A percentile compares a stretch with the other conserved stretches of the same genome.
phyloP scores from a whole-genome alignment of 2,888 invertebrate genomes.

The Pristionchus japonicus region DNA sequence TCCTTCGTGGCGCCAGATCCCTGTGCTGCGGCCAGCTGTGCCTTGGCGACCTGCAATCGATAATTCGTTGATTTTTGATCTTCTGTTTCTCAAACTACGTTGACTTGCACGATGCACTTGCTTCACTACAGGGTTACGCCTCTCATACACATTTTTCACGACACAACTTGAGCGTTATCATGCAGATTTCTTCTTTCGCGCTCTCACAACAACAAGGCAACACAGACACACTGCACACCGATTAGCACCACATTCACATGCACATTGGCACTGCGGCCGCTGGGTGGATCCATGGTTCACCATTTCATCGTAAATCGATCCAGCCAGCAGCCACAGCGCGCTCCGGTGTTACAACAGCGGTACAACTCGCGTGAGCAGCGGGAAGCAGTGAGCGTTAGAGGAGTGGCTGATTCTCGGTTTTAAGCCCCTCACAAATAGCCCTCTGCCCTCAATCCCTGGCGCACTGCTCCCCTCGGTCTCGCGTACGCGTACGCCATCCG shows the following conservation, averaged over 20 bases:
- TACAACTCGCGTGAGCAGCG: too few species aligned
- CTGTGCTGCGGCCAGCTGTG: not conserved
- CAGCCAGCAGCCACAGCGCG: too few species aligned
- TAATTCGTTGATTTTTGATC: not conserved
- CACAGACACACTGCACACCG: not conserved
- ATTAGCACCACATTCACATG: not conserved
- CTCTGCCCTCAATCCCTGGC: not conserved
- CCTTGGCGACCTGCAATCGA: not conserved
- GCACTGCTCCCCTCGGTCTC: not conserved
- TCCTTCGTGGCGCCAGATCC: not conserved
- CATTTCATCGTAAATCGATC: too few species aligned
- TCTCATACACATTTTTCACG: not conserved
- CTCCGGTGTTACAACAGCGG: too few species aligned
- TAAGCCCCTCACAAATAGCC: too few species aligned
- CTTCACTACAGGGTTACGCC: not conserved
- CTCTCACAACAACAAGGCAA: not conserved
- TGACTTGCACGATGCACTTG: not conserved
- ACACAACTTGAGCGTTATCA: not conserved
- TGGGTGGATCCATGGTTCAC: too few species aligned
- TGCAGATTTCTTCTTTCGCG: not conserved
- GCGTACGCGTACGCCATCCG: not conserved
- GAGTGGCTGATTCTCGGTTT: too few species aligned
- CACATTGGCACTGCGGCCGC: not conserved
- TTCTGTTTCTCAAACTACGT: not conserved
- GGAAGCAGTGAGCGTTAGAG: too few species aligned